Conservation (phyloP, 2,113 vertebrate genomes). For the Cyphomyrus discorhynchus region DNA sequence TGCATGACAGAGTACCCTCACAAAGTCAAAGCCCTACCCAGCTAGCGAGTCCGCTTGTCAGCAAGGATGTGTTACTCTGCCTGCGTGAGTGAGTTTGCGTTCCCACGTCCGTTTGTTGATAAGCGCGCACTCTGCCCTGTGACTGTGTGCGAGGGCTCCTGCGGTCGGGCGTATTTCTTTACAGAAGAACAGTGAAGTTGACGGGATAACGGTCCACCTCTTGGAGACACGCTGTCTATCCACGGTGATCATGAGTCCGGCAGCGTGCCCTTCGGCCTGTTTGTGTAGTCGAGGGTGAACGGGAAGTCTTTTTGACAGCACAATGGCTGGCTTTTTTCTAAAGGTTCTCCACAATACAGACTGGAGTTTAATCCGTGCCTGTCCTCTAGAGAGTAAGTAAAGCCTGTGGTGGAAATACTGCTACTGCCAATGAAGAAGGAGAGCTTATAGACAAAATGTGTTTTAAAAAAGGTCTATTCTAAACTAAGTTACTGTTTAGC, state of each 20-base stretch:
- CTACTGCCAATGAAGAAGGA: background rate
- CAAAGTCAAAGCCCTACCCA: background rate
- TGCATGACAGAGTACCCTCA: conserved; percentile 1
- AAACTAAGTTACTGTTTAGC: conserved; percentile 23
- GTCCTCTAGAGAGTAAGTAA: background rate
- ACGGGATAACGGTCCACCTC: background rate
- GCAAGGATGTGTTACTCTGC: background rate
- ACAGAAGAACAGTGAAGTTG: background rate
- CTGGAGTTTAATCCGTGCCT: background rate
- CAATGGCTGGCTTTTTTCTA: background rate
- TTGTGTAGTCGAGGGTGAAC: background rate
- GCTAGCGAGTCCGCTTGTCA: background rate
- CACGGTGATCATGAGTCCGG: background rate
- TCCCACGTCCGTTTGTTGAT: background rate
- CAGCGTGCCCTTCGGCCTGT: background rate
- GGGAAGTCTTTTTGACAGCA: background rate
- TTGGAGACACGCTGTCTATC: background rate
- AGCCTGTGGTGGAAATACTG: background rate
- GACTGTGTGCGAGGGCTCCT: background rate
- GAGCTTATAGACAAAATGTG: conserved; percentile 20
- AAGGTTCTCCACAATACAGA: background rate
- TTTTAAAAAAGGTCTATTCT: conserved; percentile 31
- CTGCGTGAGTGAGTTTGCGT: background rate
- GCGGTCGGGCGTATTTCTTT: background rate
- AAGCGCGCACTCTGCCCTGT: background rate